Evolutionary conservation across 1,140 invertebrate species (phyloP).

Genomic region (Armadillidium nasatum): DNA sequence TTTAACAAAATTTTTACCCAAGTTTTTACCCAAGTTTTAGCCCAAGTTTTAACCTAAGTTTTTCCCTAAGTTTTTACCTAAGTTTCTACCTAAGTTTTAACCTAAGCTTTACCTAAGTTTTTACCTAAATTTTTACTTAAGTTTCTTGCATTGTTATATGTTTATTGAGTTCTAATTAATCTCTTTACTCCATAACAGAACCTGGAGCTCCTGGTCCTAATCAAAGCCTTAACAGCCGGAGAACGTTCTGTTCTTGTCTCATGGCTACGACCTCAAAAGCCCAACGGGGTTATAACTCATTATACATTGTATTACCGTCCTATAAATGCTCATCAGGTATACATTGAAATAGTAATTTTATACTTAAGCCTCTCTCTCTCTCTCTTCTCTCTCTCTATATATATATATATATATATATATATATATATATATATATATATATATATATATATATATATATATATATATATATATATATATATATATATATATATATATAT

Average conservation of each 20-base stretch:
- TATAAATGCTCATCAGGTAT: constrained; percentile 38
- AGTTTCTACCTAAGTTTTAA: too few relatives aligned
- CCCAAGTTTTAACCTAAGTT: too few relatives aligned
- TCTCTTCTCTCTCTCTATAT: too few relatives aligned
- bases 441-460: constrained; percentile 23
- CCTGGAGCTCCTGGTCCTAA: constrained; percentile 71
- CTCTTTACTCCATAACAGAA: constrained; percentile 53
- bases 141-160: too few relatives aligned
- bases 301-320: constrained; percentile 64
- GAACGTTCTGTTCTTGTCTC: constrained; percentile 69
- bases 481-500: constrained; percentile 8
- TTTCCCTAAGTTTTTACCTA: too few relatives aligned
- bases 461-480: constrained; percentile 16
- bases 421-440: constrained; percentile 13
- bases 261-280: constrained; percentile 69
- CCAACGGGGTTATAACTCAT: constrained; percentile 73
- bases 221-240: constrained; percentile 73
- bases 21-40: too few relatives aligned
- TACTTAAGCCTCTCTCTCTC: too few relatives aligned
- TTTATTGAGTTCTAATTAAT: not conserved
- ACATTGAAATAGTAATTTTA: not conserved
- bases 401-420: not conserved
- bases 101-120: too few relatives aligned
- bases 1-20: too few relatives aligned
- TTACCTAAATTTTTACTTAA: too few relatives aligned